Evolutionary conservation across 1,140 invertebrate genomes (phyloP).

Genomic region (Drosophila ficusphila): DNA sequence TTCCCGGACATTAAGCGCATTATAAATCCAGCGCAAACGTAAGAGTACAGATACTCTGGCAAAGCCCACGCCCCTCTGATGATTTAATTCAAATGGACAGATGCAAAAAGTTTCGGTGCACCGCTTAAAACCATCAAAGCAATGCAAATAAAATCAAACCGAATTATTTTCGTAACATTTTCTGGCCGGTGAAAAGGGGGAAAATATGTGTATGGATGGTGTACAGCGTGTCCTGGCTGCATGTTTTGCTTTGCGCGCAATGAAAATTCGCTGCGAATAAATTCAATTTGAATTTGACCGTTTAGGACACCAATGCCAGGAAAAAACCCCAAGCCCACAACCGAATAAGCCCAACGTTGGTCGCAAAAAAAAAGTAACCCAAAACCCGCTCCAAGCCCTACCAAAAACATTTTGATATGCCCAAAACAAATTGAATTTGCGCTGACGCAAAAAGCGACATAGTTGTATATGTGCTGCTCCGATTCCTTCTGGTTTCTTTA

Average conservation of each 20-base stretch:
- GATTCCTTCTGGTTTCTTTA: neutral
- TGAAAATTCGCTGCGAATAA: constrained; percentile 76
- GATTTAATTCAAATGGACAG: constrained; percentile 52
- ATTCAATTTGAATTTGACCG: constrained; percentile 74
- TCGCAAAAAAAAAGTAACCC: constrained; percentile 10
- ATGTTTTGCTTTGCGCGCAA: constrained; percentile 65
- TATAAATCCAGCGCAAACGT: constrained; percentile 21
- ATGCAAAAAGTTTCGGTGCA: constrained; percentile 23
- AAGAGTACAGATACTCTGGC: neutral
- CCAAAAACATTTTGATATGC: constrained; percentile 77
- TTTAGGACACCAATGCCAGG: constrained; percentile 47
- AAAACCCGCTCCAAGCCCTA: constrained; percentile 39
- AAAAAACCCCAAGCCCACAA: constrained; percentile 27
- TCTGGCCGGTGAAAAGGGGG: constrained; percentile 27
- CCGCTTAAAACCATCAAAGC: constrained; percentile 73
- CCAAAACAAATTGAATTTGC: constrained; percentile 78
- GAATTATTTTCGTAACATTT: constrained; percentile 66
- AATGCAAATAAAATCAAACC: constrained; percentile 81
- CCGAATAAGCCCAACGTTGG: constrained; percentile 10
- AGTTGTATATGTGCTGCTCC: constrained; percentile 18
- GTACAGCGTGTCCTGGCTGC: constrained; percentile 20
- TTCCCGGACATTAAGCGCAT: constrained; percentile 59
- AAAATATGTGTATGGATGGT: constrained; percentile 15
- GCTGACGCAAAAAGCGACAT: constrained; percentile 46
- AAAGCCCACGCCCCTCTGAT: constrained; percentile 3